These are phyloP conservation scores for Scaptodrosophila latifasciaeformis DNA, from an alignment of 2,888 invertebrate genomes.

Conservation along the genomic window DNA sequence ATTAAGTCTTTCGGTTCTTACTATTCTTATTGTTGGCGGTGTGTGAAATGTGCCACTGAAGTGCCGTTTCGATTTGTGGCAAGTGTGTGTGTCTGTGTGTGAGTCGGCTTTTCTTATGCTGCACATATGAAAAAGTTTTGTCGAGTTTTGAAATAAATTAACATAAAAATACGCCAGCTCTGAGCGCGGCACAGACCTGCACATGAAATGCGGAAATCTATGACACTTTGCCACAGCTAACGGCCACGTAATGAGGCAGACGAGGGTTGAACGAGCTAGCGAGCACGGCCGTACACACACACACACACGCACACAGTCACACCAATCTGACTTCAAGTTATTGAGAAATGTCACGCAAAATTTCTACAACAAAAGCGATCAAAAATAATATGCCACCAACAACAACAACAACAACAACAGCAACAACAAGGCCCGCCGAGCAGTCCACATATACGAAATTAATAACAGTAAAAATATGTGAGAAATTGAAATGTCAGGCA, in stretches of 20 bases:
- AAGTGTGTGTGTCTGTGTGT: conserved; percentile 33
- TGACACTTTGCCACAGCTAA: conserved; percentile 35
- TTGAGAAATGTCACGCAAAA: conserved; percentile 66
- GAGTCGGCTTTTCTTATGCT: too few relatives aligned
- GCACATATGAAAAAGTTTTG: not conserved
- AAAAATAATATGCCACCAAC: not conserved
- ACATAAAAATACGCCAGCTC: conserved; percentile 56
- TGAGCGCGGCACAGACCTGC: conserved; percentile 27
- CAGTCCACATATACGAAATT: conserved; percentile 33
- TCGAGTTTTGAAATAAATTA: conserved; percentile 55
- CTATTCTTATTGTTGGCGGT: conserved; percentile 27
- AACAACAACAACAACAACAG: conserved; percentile 3
- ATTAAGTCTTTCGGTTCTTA: conserved; percentile 46
- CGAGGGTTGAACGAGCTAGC: not conserved
- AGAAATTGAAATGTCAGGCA: conserved; percentile 59
- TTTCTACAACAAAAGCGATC: conserved; percentile 14
- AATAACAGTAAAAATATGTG: conserved; percentile 45
- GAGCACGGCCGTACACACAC: too few relatives aligned
- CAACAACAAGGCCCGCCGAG: too few relatives aligned
- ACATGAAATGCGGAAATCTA: conserved; percentile 60
- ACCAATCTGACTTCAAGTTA: conserved; percentile 50
- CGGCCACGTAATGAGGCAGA: conserved; percentile 43
- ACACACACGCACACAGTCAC: too few relatives aligned
- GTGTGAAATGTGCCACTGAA: conserved; percentile 30
- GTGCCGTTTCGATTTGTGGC: conserved; percentile 48